A percentile compares a stretch with the other conserved stretches of the same genome.
Evolutionary conservation across 1,140 invertebrate species (phyloP).

Genomic region (Choristoneura fumiferana): DNA sequence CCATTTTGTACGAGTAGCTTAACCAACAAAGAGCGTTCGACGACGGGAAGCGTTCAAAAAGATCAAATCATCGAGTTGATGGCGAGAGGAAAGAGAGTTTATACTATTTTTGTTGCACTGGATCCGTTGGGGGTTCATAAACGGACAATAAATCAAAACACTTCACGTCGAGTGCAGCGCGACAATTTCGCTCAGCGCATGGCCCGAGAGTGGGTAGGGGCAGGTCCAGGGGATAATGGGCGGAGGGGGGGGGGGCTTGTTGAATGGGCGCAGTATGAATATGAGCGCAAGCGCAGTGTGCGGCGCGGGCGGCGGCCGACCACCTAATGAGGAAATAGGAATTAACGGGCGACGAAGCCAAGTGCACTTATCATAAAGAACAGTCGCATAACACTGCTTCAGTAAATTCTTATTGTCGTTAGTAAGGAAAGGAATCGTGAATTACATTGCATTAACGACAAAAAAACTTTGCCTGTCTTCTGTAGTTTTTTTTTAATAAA

Average conservation of each 20-base stretch:
- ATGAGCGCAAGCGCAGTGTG: conserved; percentile 38
- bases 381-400: conserved; percentile 6
- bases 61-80: not conserved
- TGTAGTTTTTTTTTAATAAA: too few species aligned
- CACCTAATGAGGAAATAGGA: conserved; percentile 74
- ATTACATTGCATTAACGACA: too few species aligned
- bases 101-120: conserved; percentile 49
- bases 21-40: too few species aligned
- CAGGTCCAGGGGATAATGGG: conserved; percentile 31
- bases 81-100: conserved; percentile 11
- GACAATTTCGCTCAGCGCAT: conserved; percentile 57
- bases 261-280: conserved; percentile 46
- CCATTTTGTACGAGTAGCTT: too few species aligned
- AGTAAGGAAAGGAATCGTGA: too few species aligned
- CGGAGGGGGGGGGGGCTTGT: conserved; percentile 29
- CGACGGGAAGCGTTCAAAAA: too few species aligned
- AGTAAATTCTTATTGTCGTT: not conserved
- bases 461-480: too few species aligned
- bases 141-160: conserved; percentile 74
- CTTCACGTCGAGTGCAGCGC: conserved; percentile 54
- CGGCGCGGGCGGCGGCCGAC: conserved; percentile 38
- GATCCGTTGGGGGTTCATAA: conserved; percentile 56
- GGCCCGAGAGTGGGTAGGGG: conserved; percentile 33
- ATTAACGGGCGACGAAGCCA: conserved; percentile 65
- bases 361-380: conserved; percentile 57